These are phyloP conservation scores for Crotalus helleri DNA, from an alignment of 2,113 vertebrate genomes.

Conservation along the genomic window DNA sequence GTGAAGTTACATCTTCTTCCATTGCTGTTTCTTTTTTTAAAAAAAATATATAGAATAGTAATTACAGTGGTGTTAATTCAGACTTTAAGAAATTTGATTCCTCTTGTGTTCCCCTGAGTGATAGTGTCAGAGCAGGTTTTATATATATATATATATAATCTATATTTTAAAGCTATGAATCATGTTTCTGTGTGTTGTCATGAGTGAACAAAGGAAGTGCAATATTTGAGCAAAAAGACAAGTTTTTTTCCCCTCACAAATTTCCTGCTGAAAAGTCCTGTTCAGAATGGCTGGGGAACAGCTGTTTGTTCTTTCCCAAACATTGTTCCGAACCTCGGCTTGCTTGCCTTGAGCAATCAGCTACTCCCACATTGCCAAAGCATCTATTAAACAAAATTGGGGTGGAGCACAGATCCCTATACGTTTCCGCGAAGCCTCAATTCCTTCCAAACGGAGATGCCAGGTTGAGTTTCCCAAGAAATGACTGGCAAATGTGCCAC, in stretches of 20 bases:
- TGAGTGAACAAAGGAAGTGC: conserved; percentile 77
- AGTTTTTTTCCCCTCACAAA: conserved; percentile 53
- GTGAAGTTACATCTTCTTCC: conserved; percentile 49
- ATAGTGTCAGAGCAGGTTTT: conserved; percentile 44
- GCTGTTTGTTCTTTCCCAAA: conserved; percentile 57
- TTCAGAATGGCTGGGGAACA: conserved; percentile 69
- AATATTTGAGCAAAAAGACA: conserved; percentile 66
- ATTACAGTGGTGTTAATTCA: conserved; percentile 57
- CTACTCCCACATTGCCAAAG: conserved; percentile 68
- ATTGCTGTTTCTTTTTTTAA: conserved; percentile 26
- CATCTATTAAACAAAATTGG: conserved; percentile 64
- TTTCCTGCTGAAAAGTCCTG: conserved; percentile 72
- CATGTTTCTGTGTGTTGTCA: conserved; percentile 73
- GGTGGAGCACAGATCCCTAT: background rate
- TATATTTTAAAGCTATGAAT: conserved; percentile 61
- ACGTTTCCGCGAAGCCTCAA: background rate
- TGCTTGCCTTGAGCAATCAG: conserved; percentile 60
- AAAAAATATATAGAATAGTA: conserved; percentile 46
- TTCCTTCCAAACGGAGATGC: background rate
- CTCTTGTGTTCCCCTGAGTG: conserved; percentile 52
- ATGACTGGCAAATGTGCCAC: background rate
- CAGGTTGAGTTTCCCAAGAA: background rate
- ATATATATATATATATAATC: background rate
- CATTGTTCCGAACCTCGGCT: conserved; percentile 70
- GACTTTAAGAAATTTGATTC: conserved; percentile 65